Conservation (phyloP, 2,797 vertebrate genomes). For the Diplodus sargus region DNA sequence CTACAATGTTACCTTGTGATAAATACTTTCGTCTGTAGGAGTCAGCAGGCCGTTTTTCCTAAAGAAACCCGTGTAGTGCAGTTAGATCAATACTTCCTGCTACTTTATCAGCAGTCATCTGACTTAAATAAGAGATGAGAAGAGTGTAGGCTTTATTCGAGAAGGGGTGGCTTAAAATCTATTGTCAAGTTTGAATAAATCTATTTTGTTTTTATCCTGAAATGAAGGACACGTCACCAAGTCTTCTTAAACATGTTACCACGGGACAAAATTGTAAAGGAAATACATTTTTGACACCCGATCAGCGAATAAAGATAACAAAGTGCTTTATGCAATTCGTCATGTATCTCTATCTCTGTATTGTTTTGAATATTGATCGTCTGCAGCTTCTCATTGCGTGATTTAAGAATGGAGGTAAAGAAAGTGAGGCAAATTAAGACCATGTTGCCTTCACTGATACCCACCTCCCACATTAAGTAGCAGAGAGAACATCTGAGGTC, state of each 20-base stretch:
- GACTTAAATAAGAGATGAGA: neutral
- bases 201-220: neutral
- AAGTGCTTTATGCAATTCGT: neutral
- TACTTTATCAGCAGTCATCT: neutral
- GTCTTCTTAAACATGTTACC: neutral
- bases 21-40: neutral
- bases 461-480: constrained; percentile 82
- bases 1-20: neutral
- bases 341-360: neutral
- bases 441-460: constrained; percentile 83
- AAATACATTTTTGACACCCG: neutral
- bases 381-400: neutral
- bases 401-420: constrained; percentile 79
- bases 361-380: neutral
- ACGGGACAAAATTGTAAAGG: neutral
- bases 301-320: too few species aligned
- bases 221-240: neutral
- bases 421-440: constrained; percentile 82
- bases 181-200: neutral
- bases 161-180: neutral
- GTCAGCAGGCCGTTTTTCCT: neutral
- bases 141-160: neutral
- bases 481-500: constrained; percentile 79
- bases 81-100: too few species aligned
- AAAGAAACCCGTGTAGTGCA: neutral